Conservation (phyloP, 1,140 invertebrate species). For the Penaeus vannamei region DNA sequence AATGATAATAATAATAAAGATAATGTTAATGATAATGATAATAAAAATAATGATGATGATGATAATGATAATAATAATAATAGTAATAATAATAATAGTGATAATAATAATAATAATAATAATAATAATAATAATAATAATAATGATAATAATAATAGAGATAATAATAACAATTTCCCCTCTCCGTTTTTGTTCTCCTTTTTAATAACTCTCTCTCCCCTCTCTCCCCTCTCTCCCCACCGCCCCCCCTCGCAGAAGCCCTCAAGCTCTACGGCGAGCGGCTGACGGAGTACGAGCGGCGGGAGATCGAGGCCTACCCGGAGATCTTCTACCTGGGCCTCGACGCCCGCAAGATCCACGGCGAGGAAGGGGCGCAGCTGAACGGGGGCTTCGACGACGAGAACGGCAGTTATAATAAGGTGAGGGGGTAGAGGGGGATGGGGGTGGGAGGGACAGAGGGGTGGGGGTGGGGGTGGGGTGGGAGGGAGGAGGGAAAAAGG, state of each 20-base stretch:
- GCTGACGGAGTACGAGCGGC: slow-evolving; percentile 88
- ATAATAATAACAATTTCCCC: too few relatives aligned
- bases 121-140: too few relatives aligned
- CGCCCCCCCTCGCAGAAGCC: slow-evolving; percentile 76
- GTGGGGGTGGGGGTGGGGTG: neutral
- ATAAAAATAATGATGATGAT: too few relatives aligned
- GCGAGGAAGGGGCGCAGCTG: slow-evolving; percentile 84
- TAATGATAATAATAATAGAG: too few relatives aligned
- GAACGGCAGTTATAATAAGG: slow-evolving; percentile 93
- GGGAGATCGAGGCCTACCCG: slow-evolving; percentile 88
- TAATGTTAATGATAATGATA: too few relatives aligned
- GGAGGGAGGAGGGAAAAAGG: neutral
- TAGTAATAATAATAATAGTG: too few relatives aligned
- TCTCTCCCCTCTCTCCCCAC: too few relatives aligned
- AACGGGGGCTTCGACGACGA: slow-evolving; percentile 89
- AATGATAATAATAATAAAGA: too few relatives aligned
- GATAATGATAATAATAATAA: too few relatives aligned
- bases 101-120: too few relatives aligned
- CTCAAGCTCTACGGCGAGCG: slow-evolving; percentile 84
- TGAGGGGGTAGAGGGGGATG: slow-evolving; percentile 70
- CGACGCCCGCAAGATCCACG: slow-evolving; percentile 87
- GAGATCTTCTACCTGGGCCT: slow-evolving; percentile 92
- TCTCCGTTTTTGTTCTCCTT: too few relatives aligned
- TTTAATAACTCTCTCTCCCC: too few relatives aligned
- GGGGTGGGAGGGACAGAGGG: neutral